Evolutionary conservation across 2,113 vertebrate genomes (phyloP).

Genomic region (Lycaon pictus): DNA sequence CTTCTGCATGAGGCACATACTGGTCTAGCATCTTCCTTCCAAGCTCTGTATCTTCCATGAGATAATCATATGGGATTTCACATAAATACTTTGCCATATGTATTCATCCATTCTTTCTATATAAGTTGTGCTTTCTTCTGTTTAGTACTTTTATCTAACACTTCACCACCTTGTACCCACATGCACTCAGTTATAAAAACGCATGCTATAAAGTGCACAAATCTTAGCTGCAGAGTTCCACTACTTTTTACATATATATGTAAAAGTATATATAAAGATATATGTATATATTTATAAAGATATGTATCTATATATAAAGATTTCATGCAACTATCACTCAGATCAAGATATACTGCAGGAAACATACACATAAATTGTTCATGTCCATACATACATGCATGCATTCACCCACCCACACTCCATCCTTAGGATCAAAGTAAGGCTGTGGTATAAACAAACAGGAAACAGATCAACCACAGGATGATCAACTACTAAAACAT

Average conservation of each 20-base stretch:
- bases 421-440: neutral
- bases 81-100: neutral
- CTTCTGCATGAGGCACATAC: neutral
- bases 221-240: neutral
- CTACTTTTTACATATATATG: neutral
- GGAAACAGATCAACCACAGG: conserved; percentile 22
- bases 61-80: neutral
- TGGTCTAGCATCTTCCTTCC: neutral
- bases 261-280: too few relatives aligned
- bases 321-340: neutral
- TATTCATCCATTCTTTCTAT: neutral
- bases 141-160: neutral
- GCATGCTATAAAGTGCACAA: neutral
- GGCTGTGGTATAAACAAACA: neutral
- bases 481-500: conserved; percentile 22
- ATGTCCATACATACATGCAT: too few relatives aligned
- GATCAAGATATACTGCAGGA: neutral
- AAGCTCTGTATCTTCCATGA: neutral
- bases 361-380: neutral
- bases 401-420: neutral
- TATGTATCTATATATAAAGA: too few relatives aligned
- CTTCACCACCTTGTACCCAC: neutral
- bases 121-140: neutral
- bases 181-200: neutral
- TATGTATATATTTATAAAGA: too few relatives aligned